Conservation (phyloP, 1,140 invertebrate species). For the Zaprionus lachaisei region DNA sequence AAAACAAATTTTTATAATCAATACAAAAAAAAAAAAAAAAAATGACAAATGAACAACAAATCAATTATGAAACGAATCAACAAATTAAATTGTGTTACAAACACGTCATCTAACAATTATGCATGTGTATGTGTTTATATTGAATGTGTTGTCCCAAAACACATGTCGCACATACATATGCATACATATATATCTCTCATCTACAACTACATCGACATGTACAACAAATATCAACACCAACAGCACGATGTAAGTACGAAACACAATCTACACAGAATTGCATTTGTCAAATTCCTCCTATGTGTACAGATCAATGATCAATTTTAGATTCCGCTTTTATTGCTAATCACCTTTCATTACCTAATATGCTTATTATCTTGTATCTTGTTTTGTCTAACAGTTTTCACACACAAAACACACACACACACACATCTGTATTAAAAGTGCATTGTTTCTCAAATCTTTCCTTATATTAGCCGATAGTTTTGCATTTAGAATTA, state of each 20-base stretch:
- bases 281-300: constrained; percentile 72
- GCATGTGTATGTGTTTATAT: constrained; percentile 56
- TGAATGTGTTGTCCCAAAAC: constrained; percentile 29
- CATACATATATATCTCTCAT: constrained; percentile 45
- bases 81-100: constrained; percentile 47
- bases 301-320: constrained; percentile 65
- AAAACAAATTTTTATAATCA: constrained; percentile 13
- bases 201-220: constrained; percentile 72
- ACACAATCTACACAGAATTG: constrained; percentile 76
- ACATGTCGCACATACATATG: constrained; percentile 37
- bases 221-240: constrained; percentile 79
- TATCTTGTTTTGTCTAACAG: constrained; percentile 5
- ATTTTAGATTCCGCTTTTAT: constrained; percentile 68
- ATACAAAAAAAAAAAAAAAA: constrained; percentile 11
- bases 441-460: constrained; percentile 24
- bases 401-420: neutral
- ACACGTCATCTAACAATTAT: constrained; percentile 51
- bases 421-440: constrained; percentile 20
- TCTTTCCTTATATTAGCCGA: constrained; percentile 7
- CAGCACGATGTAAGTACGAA: constrained; percentile 85
- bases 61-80: constrained; percentile 44
- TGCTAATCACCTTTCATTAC: constrained; percentile 46
- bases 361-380: constrained; percentile 40
- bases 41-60: constrained; percentile 22
- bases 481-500: neutral